Conservation (phyloP, 2,888 invertebrate genomes). For the Entomobrya multifasciata region DNA sequence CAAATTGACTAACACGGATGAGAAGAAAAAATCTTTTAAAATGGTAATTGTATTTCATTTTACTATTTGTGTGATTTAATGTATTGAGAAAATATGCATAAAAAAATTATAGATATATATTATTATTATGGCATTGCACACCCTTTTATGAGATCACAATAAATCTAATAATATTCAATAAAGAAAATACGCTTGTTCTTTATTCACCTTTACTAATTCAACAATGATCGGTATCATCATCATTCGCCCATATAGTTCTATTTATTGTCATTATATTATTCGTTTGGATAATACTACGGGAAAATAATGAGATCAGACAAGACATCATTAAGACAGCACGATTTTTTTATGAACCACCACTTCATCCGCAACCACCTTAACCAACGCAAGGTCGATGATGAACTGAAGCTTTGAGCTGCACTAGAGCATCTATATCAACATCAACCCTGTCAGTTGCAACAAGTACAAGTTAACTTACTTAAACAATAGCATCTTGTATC, state of each 20-base stretch:
- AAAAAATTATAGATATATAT: too few species aligned
- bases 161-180: constrained; percentile 65
- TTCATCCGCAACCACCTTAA: constrained; percentile 60
- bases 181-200: constrained; percentile 67
- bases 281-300: background rate
- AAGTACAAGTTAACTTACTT: too few species aligned
- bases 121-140: constrained; percentile 56
- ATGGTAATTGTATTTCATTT: constrained; percentile 15
- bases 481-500: too few species aligned
- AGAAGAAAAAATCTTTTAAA: constrained; percentile 58
- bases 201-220: constrained; percentile 70
- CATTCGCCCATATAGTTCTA: constrained; percentile 13
- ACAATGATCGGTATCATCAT: constrained; percentile 71
- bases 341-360: constrained; percentile 50
- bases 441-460: background rate
- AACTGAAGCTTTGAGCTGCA: constrained; percentile 2
- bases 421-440: constrained; percentile 3
- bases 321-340: constrained; percentile 71
- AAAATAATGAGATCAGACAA: constrained; percentile 72
- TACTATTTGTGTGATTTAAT: constrained; percentile 6
- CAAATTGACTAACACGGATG: constrained; percentile 70
- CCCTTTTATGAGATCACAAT: constrained; percentile 64
- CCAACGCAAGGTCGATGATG: constrained; percentile 63
- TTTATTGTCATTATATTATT: constrained; percentile 34
- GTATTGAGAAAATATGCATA: constrained; percentile 17